Evolutionary conservation across 2,797 vertebrate genomes (phyloP).

Genomic region (Poeciliopsis presidionis): DNA sequence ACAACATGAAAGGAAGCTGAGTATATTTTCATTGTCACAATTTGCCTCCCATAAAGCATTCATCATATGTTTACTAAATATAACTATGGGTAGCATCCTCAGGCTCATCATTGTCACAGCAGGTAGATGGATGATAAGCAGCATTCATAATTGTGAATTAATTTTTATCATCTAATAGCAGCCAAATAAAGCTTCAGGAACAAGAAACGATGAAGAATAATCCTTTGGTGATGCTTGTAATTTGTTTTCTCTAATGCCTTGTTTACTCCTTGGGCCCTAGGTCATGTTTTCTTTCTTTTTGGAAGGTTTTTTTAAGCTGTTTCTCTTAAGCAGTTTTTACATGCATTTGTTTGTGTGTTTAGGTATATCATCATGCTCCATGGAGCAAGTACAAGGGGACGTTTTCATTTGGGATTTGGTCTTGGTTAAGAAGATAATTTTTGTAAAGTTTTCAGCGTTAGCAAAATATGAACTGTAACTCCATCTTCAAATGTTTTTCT

Average conservation of each 20-base stretch:
- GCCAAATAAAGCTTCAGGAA: conserved; percentile 54
- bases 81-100: conserved; percentile 53
- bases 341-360: neutral
- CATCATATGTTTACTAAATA: conserved; percentile 61
- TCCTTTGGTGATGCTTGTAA: conserved; percentile 34
- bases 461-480: neutral
- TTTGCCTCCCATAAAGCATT: conserved; percentile 51
- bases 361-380: neutral
- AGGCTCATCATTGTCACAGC: conserved; percentile 75
- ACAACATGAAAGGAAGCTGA: conserved; percentile 17
- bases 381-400: neutral
- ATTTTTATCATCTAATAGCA: conserved; percentile 70
- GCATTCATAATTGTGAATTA: conserved; percentile 72
- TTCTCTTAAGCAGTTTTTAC: neutral
- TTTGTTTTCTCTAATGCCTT: conserved; percentile 2
- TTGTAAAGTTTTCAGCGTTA: neutral
- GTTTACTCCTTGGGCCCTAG: neutral
- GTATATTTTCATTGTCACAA: conserved; percentile 28
- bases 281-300: neutral
- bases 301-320: neutral
- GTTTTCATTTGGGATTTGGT: neutral
- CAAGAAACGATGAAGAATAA: conserved; percentile 17
- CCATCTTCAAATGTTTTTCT: neutral
- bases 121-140: conserved; percentile 72
- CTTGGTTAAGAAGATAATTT: neutral